phyloP scores from a whole-genome alignment of 2,888 invertebrate genomes.

The Drosophila sordidula region DNA sequence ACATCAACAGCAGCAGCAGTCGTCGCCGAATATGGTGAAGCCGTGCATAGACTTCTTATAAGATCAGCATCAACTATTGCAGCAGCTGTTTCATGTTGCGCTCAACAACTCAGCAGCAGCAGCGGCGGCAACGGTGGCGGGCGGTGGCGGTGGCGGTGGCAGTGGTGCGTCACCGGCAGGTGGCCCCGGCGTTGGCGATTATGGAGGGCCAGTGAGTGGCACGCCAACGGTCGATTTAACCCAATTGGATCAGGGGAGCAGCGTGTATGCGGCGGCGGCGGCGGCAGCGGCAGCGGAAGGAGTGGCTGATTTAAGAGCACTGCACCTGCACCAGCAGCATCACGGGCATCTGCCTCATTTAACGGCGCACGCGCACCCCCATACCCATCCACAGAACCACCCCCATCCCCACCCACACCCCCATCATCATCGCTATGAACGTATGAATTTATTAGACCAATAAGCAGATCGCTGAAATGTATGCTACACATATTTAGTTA shows the following conservation, averaged over 20 bases:
- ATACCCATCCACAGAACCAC: conserved; percentile 7
- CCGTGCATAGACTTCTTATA: conserved; percentile 86
- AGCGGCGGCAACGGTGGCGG: conserved; percentile 62
- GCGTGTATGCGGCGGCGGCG: conserved; percentile 38
- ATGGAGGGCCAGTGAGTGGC: conserved; percentile 24
- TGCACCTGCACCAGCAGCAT: conserved; percentile 54
- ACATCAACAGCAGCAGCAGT: conserved; percentile 71
- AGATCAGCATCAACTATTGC: conserved; percentile 85
- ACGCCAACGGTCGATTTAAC: conserved; percentile 82
- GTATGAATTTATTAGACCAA: conserved; percentile 82
- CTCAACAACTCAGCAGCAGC: conserved; percentile 80
- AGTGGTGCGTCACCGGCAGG: conserved; percentile 23
- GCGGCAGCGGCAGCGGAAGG: conserved; percentile 28
- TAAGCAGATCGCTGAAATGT: conserved; percentile 66
- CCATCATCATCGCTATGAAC: conserved; percentile 75
- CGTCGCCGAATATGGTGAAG: conserved; percentile 84
- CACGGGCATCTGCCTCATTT: conserved; percentile 32
- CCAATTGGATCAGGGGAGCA: conserved; percentile 74
- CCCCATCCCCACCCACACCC: conserved; percentile 44
- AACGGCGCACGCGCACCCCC: conserved; percentile 26
- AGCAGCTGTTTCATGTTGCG: conserved; percentile 84
- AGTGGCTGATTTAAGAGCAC: conserved; percentile 41
- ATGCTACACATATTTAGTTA: conserved; percentile 40
- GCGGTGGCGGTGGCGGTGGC: conserved; percentile 25
- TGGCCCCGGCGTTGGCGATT: conserved; percentile 12